Conservation (phyloP, 2,888 invertebrate genomes). For the Cryptocephalus moraei region DNA sequence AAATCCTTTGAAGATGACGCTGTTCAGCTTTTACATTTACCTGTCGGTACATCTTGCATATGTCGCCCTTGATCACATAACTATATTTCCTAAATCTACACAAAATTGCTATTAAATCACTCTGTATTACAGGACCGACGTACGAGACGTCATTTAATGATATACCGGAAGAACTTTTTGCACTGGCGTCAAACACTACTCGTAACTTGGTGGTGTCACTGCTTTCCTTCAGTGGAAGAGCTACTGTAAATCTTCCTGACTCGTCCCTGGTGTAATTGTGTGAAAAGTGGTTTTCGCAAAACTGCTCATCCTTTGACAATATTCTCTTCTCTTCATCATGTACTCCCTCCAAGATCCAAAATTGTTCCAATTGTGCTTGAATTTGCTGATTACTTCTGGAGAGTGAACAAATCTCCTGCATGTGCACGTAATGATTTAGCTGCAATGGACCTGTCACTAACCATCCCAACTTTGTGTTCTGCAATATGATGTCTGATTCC, state of each 20-base stretch:
- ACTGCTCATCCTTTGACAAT: constrained; percentile 2
- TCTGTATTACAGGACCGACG: constrained; percentile 15
- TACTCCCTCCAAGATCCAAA: constrained; percentile 9
- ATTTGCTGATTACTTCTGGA: too few species aligned
- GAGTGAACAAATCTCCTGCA: too few species aligned
- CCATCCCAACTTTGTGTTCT: too few species aligned
- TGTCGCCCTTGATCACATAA: constrained; percentile 16
- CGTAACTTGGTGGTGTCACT: constrained; percentile 19
- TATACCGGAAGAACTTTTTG: constrained; percentile 7
- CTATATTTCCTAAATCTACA: constrained; percentile 14
- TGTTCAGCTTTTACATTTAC: constrained; percentile 10
- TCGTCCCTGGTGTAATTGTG: neutral
- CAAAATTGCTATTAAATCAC: constrained; percentile 16
- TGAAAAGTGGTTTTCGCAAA: constrained; percentile 5
- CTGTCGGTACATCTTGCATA: constrained; percentile 19
- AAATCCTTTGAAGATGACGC: constrained; percentile 11
- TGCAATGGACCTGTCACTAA: too few species aligned
- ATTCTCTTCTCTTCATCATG: neutral
- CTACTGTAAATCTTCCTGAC: constrained; percentile 6
- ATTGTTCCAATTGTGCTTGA: constrained; percentile 3
- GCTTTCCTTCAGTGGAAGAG: constrained; percentile 8
- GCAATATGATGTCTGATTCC: too few species aligned
- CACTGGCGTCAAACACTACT: constrained; percentile 20
- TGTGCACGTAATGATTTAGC: too few species aligned
- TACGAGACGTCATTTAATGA: constrained; percentile 15